phyloP scores from a whole-genome alignment of 2,797 vertebrate genomes.

The Girardinus metallicus region DNA sequence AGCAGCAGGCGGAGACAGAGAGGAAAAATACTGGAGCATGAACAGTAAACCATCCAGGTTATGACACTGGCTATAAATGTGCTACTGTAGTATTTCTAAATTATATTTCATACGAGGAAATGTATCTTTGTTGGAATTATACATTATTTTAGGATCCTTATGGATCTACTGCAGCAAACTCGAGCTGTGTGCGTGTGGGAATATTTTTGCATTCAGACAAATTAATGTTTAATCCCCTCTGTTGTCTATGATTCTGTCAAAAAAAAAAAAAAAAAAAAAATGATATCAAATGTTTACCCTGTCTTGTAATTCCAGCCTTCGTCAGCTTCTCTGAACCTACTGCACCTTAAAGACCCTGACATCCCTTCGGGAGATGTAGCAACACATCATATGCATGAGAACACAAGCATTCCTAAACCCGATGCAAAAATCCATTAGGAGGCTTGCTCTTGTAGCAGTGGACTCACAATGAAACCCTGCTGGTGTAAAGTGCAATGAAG shows the following conservation, averaged over 20 bases:
- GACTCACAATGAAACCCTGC: constrained; percentile 50
- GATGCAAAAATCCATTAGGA: constrained; percentile 72
- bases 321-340: constrained; percentile 23
- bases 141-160: neutral
- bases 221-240: constrained; percentile 14
- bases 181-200: constrained; percentile 26
- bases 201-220: constrained; percentile 6
- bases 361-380: constrained; percentile 58
- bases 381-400: constrained; percentile 72
- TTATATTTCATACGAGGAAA: neutral
- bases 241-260: constrained; percentile 11
- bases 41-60: neutral
- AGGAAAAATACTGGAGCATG: neutral
- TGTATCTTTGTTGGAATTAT: neutral
- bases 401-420: constrained; percentile 60
- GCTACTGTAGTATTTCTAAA: neutral
- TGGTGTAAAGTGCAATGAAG: constrained; percentile 65
- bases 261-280: constrained; percentile 33
- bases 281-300: constrained; percentile 36
- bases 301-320: constrained; percentile 29
- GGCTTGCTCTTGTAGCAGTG: constrained; percentile 56
- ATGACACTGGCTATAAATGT: neutral
- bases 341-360: constrained; percentile 51
- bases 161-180: neutral
- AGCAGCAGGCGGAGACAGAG: neutral